Conservation (phyloP, 1,140 invertebrate genomes). For the Panagrolaimus sp. region DNA sequence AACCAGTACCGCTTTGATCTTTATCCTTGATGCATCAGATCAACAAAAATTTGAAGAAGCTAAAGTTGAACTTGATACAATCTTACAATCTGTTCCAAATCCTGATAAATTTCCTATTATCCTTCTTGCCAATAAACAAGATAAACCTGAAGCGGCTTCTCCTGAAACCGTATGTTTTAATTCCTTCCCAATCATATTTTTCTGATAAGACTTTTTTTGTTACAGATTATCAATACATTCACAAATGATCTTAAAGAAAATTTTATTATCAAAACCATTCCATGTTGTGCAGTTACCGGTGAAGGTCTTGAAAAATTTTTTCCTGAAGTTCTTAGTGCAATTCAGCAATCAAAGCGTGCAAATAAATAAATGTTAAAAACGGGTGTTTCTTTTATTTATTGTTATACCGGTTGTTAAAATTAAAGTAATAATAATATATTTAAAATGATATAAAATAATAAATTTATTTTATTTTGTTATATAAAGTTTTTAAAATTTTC, state of each 20-base stretch:
- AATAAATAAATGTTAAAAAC: no score
- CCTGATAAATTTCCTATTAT: slow-evolving; percentile 63
- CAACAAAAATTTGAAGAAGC: slow-evolving; percentile 64
- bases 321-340: slow-evolving; percentile 4
- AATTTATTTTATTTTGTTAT: no score
- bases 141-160: slow-evolving; percentile 79
- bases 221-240: slow-evolving; percentile 21
- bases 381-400: no score
- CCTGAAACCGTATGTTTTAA: slow-evolving; percentile 76
- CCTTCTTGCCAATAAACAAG: slow-evolving; percentile 67
- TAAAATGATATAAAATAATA: no score
- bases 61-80: slow-evolving; percentile 62
- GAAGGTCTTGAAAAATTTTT: slow-evolving; percentile 89
- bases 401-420: no score
- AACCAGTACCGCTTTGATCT: slow-evolving; percentile 68
- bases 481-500: no score
- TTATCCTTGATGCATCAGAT: slow-evolving; percentile 65
- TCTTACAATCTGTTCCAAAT: slow-evolving; percentile 62
- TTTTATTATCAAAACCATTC: slow-evolving; percentile 77
- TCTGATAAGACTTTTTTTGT: neutral
- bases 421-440: no score
- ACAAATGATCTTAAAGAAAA: slow-evolving; percentile 63
- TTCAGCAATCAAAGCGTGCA: neutral
- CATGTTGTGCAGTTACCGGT: slow-evolving; percentile 89
- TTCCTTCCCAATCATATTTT: slow-evolving; percentile 69